phyloP scores from a whole-genome alignment of 2,113 vertebrate species.

The Mionectes macconnelli region DNA sequence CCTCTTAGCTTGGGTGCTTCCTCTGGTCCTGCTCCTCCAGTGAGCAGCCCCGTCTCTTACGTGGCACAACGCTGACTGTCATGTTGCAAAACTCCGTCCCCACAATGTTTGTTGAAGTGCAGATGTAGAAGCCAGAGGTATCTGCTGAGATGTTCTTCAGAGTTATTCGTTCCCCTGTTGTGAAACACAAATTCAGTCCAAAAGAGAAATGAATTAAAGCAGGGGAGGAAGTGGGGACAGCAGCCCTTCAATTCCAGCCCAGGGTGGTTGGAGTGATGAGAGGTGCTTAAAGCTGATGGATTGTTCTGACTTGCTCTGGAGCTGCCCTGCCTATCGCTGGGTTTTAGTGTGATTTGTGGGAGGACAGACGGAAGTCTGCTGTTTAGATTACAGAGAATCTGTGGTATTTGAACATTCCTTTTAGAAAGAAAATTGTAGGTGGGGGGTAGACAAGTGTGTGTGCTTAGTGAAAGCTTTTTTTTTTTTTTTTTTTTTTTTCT shows the following conservation, averaged over 20 bases:
- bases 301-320: not conserved
- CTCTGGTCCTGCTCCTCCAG: not conserved
- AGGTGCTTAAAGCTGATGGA: not conserved
- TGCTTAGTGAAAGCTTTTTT: not conserved
- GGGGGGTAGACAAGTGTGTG: not conserved
- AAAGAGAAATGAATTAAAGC: not conserved
- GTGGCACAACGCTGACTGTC: conserved; percentile 77
- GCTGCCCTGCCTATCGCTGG: not conserved
- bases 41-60: conserved; percentile 70
- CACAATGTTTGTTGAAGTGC: conserved; percentile 79
- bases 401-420: not conserved
- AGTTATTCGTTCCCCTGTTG: conserved; percentile 51
- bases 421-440: not conserved
- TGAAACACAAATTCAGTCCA: not conserved
- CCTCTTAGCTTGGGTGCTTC: not conserved
- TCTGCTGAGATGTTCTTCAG: conserved; percentile 87
- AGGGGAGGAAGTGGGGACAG: not conserved
- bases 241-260: not conserved
- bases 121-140: conserved; percentile 85
- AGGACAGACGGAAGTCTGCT: conserved; percentile 11
- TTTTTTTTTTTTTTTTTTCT: not conserved
- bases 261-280: not conserved
- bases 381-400: not conserved
- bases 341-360: conserved; percentile 4
- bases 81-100: conserved; percentile 79